A percentile compares a stretch with the other conserved stretches of the same genome.
These are phyloP conservation scores for Mimumesa dahlbomi DNA, from an alignment of 2,888 invertebrate species.

Conservation along the genomic window DNA sequence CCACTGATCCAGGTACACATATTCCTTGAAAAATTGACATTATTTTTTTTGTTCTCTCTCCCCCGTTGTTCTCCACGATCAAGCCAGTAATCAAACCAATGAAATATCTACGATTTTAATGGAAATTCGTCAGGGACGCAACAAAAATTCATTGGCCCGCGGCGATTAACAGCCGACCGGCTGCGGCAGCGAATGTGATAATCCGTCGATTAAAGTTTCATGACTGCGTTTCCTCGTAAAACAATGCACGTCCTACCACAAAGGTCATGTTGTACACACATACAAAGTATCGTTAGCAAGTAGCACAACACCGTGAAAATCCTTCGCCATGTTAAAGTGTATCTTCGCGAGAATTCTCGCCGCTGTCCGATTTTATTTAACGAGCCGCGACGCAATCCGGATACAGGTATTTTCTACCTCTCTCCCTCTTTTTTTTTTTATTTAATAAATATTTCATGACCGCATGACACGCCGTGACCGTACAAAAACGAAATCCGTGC, in stretches of 20 bases:
- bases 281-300: too few relatives aligned
- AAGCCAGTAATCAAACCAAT: neutral
- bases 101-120: neutral
- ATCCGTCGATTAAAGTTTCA: conserved; percentile 33
- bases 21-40: too few relatives aligned
- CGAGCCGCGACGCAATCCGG: neutral
- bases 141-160: neutral
- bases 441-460: conserved; percentile 15
- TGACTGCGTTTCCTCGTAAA: conserved; percentile 11
- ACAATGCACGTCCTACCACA: neutral
- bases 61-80: too few relatives aligned
- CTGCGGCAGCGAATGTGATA: too few relatives aligned
- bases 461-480: neutral
- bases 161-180: too few relatives aligned
- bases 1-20: too few relatives aligned
- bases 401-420: too few relatives aligned
- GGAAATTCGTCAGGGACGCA: neutral
- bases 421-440: neutral
- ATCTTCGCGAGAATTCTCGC: conserved; percentile 6
- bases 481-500: too few relatives aligned
- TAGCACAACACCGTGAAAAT: neutral
- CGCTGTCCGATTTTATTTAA: conserved; percentile 9
- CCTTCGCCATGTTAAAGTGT: neutral
- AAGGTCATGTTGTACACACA: too few relatives aligned
- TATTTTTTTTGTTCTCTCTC: too few relatives aligned